Evolutionary conservation across 37 sponge, comb jelly and placozoan genomes (phyloP).

Genomic region (Amphimedon queenslandica): DNA sequence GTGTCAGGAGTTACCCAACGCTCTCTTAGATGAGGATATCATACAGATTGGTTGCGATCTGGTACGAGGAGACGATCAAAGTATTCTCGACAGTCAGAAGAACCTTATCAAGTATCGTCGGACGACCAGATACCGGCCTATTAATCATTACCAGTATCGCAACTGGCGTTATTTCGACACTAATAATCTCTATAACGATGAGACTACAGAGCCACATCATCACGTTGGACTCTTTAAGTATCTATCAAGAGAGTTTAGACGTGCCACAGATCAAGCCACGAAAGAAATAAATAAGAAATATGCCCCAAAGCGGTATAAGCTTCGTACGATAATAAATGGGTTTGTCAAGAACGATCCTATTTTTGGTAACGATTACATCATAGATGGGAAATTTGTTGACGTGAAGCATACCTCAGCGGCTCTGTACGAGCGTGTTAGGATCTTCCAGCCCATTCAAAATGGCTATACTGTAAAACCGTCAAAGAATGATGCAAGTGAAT

Average conservation of each 20-base stretch:
- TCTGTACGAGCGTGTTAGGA: slow-evolving; percentile 34
- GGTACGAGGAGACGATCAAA: background rate
- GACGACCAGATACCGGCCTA: slow-evolving; percentile 16
- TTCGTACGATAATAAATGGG: slow-evolving; percentile 47
- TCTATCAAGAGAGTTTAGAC: background rate
- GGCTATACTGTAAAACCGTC: slow-evolving; percentile 17
- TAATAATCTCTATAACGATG: slow-evolving; percentile 12
- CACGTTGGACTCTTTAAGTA: background rate
- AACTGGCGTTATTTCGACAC: slow-evolving; percentile 42
- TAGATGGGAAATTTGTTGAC: slow-evolving; percentile 34
- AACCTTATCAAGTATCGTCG: too few species aligned
- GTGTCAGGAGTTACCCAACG: slow-evolving; percentile 2
- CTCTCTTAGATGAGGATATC: background rate
- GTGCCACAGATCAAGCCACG: background rate
- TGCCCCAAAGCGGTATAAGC: background rate
- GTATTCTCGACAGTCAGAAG: background rate
- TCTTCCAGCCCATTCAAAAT: slow-evolving; percentile 41
- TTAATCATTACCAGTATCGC: slow-evolving; percentile 12
- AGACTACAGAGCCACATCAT: background rate
- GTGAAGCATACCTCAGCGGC: too few species aligned
- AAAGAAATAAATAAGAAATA: background rate
- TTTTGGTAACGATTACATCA: slow-evolving; percentile 42
- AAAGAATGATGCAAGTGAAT: background rate
- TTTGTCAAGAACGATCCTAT: slow-evolving; percentile 49
- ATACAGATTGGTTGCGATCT: background rate